Evolutionary conservation across 2,888 invertebrate genomes (phyloP).

Genomic region (Cephonodes hylas): DNA sequence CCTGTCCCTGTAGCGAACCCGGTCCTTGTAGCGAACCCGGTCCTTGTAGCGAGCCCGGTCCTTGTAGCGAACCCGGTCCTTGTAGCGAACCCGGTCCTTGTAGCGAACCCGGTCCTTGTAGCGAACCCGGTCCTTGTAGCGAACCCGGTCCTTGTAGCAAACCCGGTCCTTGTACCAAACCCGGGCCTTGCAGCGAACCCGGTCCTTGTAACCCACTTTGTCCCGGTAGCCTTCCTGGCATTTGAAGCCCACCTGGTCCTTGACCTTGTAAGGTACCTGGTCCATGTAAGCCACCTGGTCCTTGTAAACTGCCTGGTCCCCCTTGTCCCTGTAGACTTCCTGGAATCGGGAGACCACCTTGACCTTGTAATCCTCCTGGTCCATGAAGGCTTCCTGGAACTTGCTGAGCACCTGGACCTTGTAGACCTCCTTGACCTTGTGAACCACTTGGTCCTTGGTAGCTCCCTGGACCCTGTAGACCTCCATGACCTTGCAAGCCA

Average conservation of each 20-base stretch:
- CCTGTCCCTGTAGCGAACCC: conserved; percentile 14
- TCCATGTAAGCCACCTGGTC: conserved; percentile 6
- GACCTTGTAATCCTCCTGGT: background rate
- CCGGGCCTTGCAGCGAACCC: too few species aligned
- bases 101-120: conserved; percentile 7
- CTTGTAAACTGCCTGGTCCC: background rate
- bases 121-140: conserved; percentile 16
- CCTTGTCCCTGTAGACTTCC: background rate
- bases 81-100: conserved; percentile 15
- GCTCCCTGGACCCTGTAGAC: conserved; percentile 10
- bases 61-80: conserved; percentile 11
- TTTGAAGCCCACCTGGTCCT: background rate
- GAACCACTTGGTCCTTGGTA: background rate
- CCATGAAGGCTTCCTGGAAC: conserved; percentile 1
- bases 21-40: conserved; percentile 19
- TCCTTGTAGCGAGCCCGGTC: conserved; percentile 11
- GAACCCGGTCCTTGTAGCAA: conserved; percentile 17
- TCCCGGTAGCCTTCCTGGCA: conserved; percentile 17
- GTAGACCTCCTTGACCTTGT: background rate
- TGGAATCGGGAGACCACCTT: background rate
- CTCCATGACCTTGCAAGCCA: background rate
- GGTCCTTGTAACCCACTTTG: conserved; percentile 4
- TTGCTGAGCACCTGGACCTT: background rate
- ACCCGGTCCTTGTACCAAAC: conserved; percentile 4
- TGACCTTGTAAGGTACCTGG: conserved; percentile 5